Percentiles rank a stretch among this genome's conserved stretches.
Conservation (phyloP, 2,888 invertebrate species). For the Unio pictorum region DNA sequence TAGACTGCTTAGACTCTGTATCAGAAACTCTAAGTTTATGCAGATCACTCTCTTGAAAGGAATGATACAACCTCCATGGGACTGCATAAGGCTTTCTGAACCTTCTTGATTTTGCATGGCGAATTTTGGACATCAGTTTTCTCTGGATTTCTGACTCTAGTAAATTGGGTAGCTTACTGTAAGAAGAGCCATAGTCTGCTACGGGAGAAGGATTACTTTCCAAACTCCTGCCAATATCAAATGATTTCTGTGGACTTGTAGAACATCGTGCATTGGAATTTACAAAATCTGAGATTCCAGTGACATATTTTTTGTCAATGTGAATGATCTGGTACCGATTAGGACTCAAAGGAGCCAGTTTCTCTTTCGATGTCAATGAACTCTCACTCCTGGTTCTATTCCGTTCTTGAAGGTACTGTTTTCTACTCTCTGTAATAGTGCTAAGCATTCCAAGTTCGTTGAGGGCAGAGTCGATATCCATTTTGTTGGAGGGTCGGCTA, state of each 20-base stretch:
- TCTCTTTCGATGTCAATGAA: conserved; percentile 18
- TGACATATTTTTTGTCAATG: conserved; percentile 57
- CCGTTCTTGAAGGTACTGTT: conserved; percentile 55
- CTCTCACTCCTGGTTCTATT: conserved; percentile 48
- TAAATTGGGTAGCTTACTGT: conserved; percentile 27
- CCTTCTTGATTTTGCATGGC: conserved; percentile 14
- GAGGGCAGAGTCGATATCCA: conserved; percentile 64
- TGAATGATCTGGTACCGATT: conserved; percentile 54
- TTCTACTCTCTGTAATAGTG: conserved; percentile 60
- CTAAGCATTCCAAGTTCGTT: conserved; percentile 68
- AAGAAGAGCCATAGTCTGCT: conserved; percentile 22
- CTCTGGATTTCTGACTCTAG: conserved; percentile 30
- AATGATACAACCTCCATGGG: conserved; percentile 57
- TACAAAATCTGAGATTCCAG: conserved; percentile 39
- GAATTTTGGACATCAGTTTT: conserved; percentile 24
- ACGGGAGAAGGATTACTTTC: conserved; percentile 6
- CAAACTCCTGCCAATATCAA: conserved; percentile 11
- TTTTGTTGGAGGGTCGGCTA: conserved; percentile 23
- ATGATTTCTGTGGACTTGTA: conserved; percentile 4
- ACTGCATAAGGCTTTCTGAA: conserved; percentile 60
- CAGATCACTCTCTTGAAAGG: conserved; percentile 49
- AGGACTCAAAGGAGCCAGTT: conserved; percentile 7
- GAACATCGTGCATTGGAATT: conserved; percentile 14
- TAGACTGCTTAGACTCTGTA: conserved; percentile 37
- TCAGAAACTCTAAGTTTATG: conserved; percentile 10